Conservation (phyloP, 2,888 invertebrate genomes). For the Acrocyrtus sp. region DNA sequence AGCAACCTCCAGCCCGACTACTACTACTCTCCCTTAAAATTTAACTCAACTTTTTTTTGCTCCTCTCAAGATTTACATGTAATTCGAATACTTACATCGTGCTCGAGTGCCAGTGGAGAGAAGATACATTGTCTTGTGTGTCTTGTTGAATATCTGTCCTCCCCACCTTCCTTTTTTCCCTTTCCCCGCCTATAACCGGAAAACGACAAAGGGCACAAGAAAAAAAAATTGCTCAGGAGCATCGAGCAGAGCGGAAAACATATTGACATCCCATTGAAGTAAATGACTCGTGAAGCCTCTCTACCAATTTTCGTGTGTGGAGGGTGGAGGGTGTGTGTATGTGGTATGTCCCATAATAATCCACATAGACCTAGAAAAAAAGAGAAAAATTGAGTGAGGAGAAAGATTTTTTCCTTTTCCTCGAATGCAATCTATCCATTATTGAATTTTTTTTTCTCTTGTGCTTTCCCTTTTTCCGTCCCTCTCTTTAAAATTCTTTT, state of each 20-base stretch:
- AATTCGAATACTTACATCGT: neutral
- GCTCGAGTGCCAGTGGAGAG: neutral
- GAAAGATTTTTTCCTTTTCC: neutral
- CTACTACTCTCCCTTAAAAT: neutral
- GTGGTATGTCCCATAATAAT: constrained; percentile 37
- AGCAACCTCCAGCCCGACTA: too few relatives aligned
- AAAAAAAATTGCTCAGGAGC: neutral
- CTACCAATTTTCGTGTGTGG: constrained; percentile 13
- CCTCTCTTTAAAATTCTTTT: constrained; percentile 22
- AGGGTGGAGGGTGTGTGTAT: too few relatives aligned
- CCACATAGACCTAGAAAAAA: neutral
- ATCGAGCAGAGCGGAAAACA: constrained; percentile 23
- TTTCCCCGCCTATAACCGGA: neutral
- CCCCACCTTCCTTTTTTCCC: neutral
- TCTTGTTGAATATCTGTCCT: neutral
- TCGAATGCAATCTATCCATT: neutral
- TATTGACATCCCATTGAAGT: constrained; percentile 46
- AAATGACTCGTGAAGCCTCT: constrained; percentile 54
- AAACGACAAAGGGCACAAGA: constrained; percentile 4
- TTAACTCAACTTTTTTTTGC: neutral
- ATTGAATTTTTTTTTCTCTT: too few relatives aligned
- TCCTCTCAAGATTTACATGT: neutral
- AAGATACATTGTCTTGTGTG: constrained; percentile 25
- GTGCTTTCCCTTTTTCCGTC: too few relatives aligned
- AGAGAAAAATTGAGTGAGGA: constrained; percentile 20